Evolutionary conservation across 2,888 invertebrate genomes (phyloP).

Genomic region (Tineola bisselliella): DNA sequence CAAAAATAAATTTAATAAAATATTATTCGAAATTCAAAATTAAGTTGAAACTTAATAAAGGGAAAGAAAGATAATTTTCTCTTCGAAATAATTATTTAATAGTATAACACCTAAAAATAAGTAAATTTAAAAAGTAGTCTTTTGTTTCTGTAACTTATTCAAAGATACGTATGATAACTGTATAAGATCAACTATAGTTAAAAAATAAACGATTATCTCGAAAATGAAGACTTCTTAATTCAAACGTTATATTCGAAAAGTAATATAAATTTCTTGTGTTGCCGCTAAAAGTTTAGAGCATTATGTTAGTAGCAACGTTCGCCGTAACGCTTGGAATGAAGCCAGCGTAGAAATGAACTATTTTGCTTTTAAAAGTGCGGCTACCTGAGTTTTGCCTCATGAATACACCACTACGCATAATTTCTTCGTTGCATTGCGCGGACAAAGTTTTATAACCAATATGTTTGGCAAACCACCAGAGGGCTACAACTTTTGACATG

Average conservation of each 20-base stretch:
- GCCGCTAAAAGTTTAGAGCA: background rate
- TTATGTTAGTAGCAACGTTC: slow-evolving; percentile 1
- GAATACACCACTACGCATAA: slow-evolving; percentile 12
- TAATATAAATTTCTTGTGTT: background rate
- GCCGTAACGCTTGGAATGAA: background rate
- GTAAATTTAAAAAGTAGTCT: too few species aligned
- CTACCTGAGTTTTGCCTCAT: slow-evolving; percentile 10
- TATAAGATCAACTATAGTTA: too few species aligned
- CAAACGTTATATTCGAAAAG: background rate
- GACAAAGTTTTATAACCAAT: slow-evolving; percentile 12
- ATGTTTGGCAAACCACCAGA: slow-evolving; percentile 11
- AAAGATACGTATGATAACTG: too few species aligned
- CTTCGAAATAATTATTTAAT: too few species aligned
- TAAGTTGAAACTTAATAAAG: too few species aligned
- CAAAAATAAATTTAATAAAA: too few species aligned
- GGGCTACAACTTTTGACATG: background rate
- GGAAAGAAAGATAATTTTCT: too few species aligned
- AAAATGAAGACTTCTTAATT: background rate
- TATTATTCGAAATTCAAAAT: too few species aligned
- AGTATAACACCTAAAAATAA: too few species aligned
- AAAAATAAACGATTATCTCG: too few species aligned
- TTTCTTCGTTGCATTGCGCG: slow-evolving; percentile 6
- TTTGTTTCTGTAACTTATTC: too few species aligned
- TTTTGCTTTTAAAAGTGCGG: slow-evolving; percentile 6
- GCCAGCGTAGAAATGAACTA: slow-evolving; percentile 12